Conservation (phyloP, 2,888 invertebrate species). For the Philereme vetulata region DNA sequence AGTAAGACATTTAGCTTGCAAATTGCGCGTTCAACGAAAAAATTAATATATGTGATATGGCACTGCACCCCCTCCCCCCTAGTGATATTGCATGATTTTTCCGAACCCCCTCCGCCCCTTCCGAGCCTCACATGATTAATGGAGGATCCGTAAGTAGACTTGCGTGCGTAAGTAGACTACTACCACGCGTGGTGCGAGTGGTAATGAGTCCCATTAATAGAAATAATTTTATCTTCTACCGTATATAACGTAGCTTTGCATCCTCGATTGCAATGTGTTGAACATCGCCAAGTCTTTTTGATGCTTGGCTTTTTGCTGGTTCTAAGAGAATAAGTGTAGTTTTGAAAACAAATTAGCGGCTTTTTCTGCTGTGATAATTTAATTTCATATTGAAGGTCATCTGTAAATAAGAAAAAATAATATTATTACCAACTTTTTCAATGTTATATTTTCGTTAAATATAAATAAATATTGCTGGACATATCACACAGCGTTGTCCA, state of each 20-base stretch:
- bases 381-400: not conserved
- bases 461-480: no score
- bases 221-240: not conserved
- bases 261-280: conserved; percentile 5
- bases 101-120: no score
- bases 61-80: no score
- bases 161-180: not conserved
- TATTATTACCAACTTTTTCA: not conserved
- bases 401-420: conserved; percentile 2
- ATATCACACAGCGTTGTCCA: no score
- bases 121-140: no score
- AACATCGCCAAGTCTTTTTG: conserved; percentile 2
- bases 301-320: not conserved
- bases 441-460: no score
- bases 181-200: not conserved
- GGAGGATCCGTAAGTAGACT: no score
- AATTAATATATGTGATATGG: no score
- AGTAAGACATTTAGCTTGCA: no score
- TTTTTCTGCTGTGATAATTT: conserved; percentile 26
- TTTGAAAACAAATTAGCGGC: not conserved
- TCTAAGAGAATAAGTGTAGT: not conserved
- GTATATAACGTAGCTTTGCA: conserved; percentile 2
- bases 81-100: no score
- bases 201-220: not conserved
- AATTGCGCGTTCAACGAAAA: no score